These are phyloP conservation scores for Coilia nasus DNA, from an alignment of 2,797 vertebrate species.

Conservation along the genomic window DNA sequence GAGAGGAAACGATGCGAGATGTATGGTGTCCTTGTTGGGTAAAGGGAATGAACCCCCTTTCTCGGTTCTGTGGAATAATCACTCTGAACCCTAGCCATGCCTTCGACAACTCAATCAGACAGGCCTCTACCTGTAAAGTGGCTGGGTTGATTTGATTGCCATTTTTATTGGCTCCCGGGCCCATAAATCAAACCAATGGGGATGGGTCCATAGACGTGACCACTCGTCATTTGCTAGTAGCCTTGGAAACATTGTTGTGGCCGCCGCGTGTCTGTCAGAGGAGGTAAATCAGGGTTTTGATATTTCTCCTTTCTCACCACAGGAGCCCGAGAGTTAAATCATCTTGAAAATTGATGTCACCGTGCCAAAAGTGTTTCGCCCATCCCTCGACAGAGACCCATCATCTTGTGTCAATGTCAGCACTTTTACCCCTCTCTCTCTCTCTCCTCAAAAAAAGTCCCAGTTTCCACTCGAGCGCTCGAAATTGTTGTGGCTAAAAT, in stretches of 20 bases:
- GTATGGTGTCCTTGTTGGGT: constrained; percentile 89
- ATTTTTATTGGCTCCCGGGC: constrained; percentile 85
- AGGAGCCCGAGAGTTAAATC: constrained; percentile 80
- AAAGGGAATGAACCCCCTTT: constrained; percentile 77
- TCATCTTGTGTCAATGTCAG: constrained; percentile 84
- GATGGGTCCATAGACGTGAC: constrained; percentile 80
- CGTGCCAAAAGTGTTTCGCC: constrained; percentile 80
- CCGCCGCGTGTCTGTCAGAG: constrained; percentile 77
- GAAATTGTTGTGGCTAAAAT: constrained; percentile 61
- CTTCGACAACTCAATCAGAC: constrained; percentile 89
- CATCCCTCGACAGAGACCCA: constrained; percentile 79
- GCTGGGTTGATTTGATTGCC: constrained; percentile 88
- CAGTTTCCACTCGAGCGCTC: constrained; percentile 50
- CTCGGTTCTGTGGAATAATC: constrained; percentile 81
- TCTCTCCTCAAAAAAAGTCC: constrained; percentile 54
- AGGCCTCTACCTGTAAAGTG: constrained; percentile 86
- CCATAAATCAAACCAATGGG: constrained; percentile 88
- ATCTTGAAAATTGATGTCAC: constrained; percentile 87
- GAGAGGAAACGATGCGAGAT: constrained; percentile 93
- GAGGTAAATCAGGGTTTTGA: constrained; percentile 83
- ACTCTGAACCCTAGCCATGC: constrained; percentile 85
- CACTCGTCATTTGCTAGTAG: constrained; percentile 85
- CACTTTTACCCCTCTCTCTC: constrained; percentile 77
- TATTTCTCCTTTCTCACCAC: constrained; percentile 78
- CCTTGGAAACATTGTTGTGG: constrained; percentile 87